Conservation (phyloP, 1,140 invertebrate species). For the Caenorhabditis remanei region DNA sequence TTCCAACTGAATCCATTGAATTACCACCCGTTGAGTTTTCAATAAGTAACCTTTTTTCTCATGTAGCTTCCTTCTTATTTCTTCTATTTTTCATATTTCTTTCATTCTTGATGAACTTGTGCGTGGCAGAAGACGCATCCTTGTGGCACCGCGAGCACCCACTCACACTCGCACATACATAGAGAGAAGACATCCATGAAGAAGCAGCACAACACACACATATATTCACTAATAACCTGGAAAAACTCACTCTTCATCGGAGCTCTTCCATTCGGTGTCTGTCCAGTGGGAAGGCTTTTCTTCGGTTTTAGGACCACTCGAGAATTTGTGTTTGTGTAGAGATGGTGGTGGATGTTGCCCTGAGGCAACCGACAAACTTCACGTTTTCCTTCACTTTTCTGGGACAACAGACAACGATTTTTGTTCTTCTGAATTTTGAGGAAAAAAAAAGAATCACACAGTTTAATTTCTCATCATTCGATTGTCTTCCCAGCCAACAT, state of each 20-base stretch:
- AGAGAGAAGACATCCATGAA: neutral
- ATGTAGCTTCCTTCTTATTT: neutral
- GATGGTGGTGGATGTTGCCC: neutral
- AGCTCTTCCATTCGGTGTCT: neutral
- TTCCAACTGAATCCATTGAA: neutral
- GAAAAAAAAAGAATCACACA: neutral
- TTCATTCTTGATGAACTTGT: constrained; percentile 47
- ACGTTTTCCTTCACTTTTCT: constrained; percentile 30
- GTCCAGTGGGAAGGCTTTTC: neutral
- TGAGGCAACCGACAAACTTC: constrained; percentile 22
- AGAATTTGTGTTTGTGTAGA: constrained; percentile 41
- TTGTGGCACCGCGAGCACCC: neutral
- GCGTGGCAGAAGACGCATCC: neutral
- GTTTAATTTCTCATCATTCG: constrained; percentile 46
- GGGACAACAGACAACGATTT: constrained; percentile 28
- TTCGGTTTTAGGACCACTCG: constrained; percentile 11
- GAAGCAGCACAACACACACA: constrained; percentile 11
- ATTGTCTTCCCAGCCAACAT: constrained; percentile 16
- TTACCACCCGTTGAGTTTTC: neutral
- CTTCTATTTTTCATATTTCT: constrained; percentile 28
- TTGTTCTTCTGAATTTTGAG: neutral
- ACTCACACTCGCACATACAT: constrained; percentile 31
- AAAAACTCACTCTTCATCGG: constrained; percentile 32
- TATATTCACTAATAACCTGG: constrained; percentile 55
- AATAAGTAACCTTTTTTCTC: neutral